Evolutionary conservation across 2,113 vertebrate species (phyloP), one percentile per base, ranked within the genome.

Genomic region (Xiphophorus hellerii): DNA sequence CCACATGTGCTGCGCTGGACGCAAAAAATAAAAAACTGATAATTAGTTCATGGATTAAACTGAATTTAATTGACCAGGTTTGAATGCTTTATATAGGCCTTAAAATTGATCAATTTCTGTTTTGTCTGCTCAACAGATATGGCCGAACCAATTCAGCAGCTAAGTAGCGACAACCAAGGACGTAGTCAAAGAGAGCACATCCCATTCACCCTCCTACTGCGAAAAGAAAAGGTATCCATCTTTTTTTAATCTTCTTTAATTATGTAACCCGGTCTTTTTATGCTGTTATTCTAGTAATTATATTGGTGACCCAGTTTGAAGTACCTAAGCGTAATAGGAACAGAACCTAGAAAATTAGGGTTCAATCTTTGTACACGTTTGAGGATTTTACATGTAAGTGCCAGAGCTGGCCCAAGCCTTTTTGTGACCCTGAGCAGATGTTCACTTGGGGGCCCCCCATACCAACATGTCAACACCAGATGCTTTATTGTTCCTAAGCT

Each of bases 111-210:
- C 5, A 33, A 11, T 5, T 51, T 13, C 15, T 63, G 31, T 76
- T 58, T 84, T 83, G 7, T 74, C 37, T 87, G 37, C 76, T 81
- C 80, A 76, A 83, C 93, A 97, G 97, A 97, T 69, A 97, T 97
- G 96, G 94, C 96, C 4, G 91, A 95, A 74, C 97, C 97, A 11
- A 97, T 97, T 69, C 96, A 96, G 68, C 96, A 96, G 91, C 87
- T 97, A 66, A 94, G 96, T 4, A 91, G 86, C 67, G 96, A 96
- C 3, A 96, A 96, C 83, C 90, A 90, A 0, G 93, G 95, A 61
- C 78, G 85, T 27, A 93, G 96, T 77, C 73, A 87, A 27, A 90
- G 96, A 31, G 94, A 97, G 77, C 85, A 5, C 0, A 69, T 97
- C 39, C 95, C 96, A 0, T 96, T 95, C 72, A 94, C 94, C 0